Evolutionary conservation across 2,888 invertebrate genomes (phyloP).

Genomic region (Drosophila pseudotalamancana): DNA sequence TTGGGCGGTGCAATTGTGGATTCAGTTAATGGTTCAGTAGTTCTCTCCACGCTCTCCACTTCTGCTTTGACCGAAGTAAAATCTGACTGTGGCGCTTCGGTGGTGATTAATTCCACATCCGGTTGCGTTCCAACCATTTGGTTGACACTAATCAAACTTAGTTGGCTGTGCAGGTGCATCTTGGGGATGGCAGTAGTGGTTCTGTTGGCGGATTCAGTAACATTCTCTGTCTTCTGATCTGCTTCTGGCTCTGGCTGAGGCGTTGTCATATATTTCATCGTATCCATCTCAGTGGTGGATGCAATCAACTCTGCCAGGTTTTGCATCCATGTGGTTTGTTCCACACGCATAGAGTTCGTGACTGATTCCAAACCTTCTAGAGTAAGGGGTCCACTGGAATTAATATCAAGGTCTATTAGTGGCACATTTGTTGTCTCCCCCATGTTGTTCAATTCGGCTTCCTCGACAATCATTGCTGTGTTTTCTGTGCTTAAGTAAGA

Average conservation of each 20-base stretch:
- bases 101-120: background rate
- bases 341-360: background rate
- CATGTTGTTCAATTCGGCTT: background rate
- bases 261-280: background rate
- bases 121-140: background rate
- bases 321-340: slow-evolving; percentile 13
- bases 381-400: background rate
- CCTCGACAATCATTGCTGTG: background rate
- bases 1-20: slow-evolving; percentile 17
- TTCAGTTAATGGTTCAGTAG: background rate
- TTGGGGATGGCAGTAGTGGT: background rate
- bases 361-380: background rate
- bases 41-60: background rate
- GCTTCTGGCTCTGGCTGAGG: background rate
- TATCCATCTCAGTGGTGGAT: slow-evolving; percentile 13
- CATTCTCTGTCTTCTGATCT: background rate
- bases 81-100: background rate
- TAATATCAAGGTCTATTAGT: background rate
- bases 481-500: background rate
- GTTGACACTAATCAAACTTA: slow-evolving; percentile 7
- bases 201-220: background rate
- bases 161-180: slow-evolving; percentile 7
- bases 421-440: background rate
- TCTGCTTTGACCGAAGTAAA: background rate
- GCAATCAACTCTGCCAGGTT: background rate